These are phyloP conservation scores for Falcaria lacertinaria DNA, from an alignment of 2,888 invertebrate genomes.

Conservation along the genomic window DNA sequence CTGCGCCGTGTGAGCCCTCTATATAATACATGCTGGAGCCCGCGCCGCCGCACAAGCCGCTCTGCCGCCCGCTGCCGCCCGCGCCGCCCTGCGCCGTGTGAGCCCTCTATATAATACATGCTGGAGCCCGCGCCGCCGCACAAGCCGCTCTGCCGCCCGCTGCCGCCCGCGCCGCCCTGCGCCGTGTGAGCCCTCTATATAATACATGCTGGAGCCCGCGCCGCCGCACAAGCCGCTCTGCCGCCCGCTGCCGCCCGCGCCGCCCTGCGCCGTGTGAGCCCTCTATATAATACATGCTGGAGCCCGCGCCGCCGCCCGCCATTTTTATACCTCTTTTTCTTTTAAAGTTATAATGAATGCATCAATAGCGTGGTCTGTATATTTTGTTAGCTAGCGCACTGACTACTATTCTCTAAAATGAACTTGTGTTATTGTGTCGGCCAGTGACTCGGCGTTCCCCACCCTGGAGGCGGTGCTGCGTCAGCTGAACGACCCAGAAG, in stretches of 20 bases:
- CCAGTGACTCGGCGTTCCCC: constrained; percentile 94
- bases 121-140: not conserved
- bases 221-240: constrained; percentile 15
- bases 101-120: too few relatives aligned
- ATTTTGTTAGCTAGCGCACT: too few relatives aligned
- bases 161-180: constrained; percentile 79
- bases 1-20: constrained; percentile 85
- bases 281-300: not conserved
- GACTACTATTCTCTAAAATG: too few relatives aligned
- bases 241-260: constrained; percentile 43
- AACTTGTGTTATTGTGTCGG: too few relatives aligned
- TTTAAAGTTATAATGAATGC: too few relatives aligned
- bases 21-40: too few relatives aligned
- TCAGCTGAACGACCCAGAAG: constrained; percentile 77
- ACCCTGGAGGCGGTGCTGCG: constrained; percentile 88
- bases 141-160: constrained; percentile 28
- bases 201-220: too few relatives aligned
- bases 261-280: constrained; percentile 89
- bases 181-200: constrained; percentile 82
- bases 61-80: too few relatives aligned
- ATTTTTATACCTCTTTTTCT: too few relatives aligned
- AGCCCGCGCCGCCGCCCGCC: too few relatives aligned
- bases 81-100: not conserved
- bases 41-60: too few relatives aligned
- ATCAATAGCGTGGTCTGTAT: too few relatives aligned